Conservation (phyloP, 2,888 invertebrate genomes). For the Acronicta psi region DNA sequence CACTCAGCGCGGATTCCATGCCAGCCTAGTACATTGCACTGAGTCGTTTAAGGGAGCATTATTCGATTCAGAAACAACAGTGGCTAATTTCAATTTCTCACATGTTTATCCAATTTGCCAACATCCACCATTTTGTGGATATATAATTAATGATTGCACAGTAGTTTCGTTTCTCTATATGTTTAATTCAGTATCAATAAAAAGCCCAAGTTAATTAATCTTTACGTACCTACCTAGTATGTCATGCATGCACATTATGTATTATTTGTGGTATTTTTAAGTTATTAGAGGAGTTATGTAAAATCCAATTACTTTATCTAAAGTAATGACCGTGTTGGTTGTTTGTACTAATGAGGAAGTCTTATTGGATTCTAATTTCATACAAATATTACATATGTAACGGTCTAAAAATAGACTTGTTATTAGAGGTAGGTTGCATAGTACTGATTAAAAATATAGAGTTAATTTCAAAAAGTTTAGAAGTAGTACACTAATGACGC, state of each 20-base stretch:
- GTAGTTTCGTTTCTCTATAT: conserved; percentile 19
- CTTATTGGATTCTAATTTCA: conserved; percentile 23
- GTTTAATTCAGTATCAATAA: conserved; percentile 46
- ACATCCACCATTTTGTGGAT: conserved; percentile 7
- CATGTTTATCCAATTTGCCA: conserved; percentile 19
- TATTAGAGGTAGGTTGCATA: too few species aligned
- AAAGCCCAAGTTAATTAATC: conserved; percentile 32
- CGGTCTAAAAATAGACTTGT: conserved; percentile 9
- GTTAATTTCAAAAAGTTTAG: too few species aligned
- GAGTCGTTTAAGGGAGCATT: conserved; percentile 10
- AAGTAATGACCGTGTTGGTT: conserved; percentile 9
- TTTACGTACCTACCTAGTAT: conserved; percentile 23
- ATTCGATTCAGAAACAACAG: conserved; percentile 11
- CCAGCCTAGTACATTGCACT: conserved; percentile 15
- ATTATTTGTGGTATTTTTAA: conserved; percentile 35
- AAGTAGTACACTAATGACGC: too few species aligned
- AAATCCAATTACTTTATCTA: conserved; percentile 42
- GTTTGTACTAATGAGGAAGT: conserved; percentile 19
- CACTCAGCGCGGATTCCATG: conserved; percentile 19
- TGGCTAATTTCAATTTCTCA: conserved; percentile 13
- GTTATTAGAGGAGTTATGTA: conserved; percentile 29
- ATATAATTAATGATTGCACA: conserved; percentile 10
- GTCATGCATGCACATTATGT: conserved; percentile 23
- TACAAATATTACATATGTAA: conserved; percentile 6
- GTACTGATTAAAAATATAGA: too few species aligned